Evolutionary conservation across 2,888 invertebrate genomes (phyloP).

Genomic region (Conistra vaccinii): DNA sequence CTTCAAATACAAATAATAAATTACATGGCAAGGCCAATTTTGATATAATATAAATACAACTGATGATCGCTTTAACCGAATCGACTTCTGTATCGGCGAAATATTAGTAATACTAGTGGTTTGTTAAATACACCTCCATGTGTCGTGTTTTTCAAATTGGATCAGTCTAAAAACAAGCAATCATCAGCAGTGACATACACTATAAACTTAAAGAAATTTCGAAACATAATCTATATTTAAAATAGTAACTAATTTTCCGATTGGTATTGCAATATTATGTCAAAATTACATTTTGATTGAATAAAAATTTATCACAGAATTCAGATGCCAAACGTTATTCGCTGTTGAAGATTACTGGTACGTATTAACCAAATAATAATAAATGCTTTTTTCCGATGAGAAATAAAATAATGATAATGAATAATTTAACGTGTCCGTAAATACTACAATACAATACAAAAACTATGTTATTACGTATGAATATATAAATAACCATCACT

Average conservation of each 20-base stretch:
- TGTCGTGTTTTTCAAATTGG: conserved; percentile 32
- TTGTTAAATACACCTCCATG: conserved; percentile 34
- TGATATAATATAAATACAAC: conserved; percentile 63
- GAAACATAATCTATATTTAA: conserved; percentile 63
- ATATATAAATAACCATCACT: conserved; percentile 69
- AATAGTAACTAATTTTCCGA: conserved; percentile 67
- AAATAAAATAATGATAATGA: conserved; percentile 57
- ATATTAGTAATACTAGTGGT: conserved; percentile 57
- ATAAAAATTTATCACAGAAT: conserved; percentile 84
- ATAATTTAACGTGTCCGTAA: conserved; percentile 61
- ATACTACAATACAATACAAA: conserved; percentile 63
- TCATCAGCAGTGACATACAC: conserved; percentile 61
- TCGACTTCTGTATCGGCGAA: conserved; percentile 42
- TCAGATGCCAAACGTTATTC: conserved; percentile 75
- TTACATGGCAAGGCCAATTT: conserved; percentile 86
- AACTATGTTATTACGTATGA: conserved; percentile 68
- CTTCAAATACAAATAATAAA: conserved; percentile 77
- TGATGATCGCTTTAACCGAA: conserved; percentile 61
- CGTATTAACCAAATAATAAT: conserved; percentile 58
- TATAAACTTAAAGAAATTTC: conserved; percentile 60
- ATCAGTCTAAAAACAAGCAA: conserved; percentile 60
- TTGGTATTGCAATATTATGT: conserved; percentile 69
- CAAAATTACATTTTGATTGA: conserved; percentile 81
- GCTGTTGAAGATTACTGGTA: conserved; percentile 61
- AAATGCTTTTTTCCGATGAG: conserved; percentile 62